Base-by-base conservation (phyloP, 2,888 invertebrate genomes). In the Caradrina kadenii region DNA sequence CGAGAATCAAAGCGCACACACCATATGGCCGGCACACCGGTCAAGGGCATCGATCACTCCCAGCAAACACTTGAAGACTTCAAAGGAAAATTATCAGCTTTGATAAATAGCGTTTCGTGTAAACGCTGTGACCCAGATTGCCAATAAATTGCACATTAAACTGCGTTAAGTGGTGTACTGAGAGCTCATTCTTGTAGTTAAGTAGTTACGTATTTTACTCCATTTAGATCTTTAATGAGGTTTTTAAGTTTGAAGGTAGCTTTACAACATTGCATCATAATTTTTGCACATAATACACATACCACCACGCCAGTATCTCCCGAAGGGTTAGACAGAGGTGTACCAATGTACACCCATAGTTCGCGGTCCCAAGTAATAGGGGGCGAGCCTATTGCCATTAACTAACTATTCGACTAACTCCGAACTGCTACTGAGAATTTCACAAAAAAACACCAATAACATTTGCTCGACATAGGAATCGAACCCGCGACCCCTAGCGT, bases 21-120 rank as follows among this genome's bases (percentile, higher is more conserved):
- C 92, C 92, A 93, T 92, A 93, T 92, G 92, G 90, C 86, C 70
- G 73, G 79, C 63, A 73, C 79, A 67, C 86, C 84, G 91, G 93
- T 93, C 93, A 93, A 93, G 93, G 93, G 86, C 89, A 85, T 76
- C 67, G 52, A 76, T 84, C 72, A 81, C 73, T 79, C 73, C 74
- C 81, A 84, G 79, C 81, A 81, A 83, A 86, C 86, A 86, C 85
- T 79, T 77, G 77, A 81, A 86, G 85, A 86, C 86, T 88, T 88
- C 87, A 89, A 88, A 88, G 89, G 79, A 87, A 84, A 87, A 88
- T 87, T 88, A 88, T 85, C 76, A 86, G 81, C 87, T 87, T 77
- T 76, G 84, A 81, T 83, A 84, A 82, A 80, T 80, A 70, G 62
- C 60, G 61, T 61, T 73, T 87, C 83, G 76, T 84, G 83, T 85